These are phyloP conservation scores for Drosophila novamexicana DNA, from an alignment of 1,140 invertebrate species.

Conservation along the genomic window DNA sequence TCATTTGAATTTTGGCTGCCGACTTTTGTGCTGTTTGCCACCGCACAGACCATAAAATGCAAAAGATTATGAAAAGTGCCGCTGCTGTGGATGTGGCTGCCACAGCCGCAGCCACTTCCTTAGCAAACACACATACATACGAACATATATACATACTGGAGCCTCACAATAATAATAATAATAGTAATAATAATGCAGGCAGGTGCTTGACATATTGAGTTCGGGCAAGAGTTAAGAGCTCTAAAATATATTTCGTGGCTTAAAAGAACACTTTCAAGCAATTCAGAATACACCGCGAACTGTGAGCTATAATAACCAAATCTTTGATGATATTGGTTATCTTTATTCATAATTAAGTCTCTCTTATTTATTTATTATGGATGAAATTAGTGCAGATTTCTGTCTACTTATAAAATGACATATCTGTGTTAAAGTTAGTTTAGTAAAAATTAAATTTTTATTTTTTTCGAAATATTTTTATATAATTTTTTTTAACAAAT, in stretches of 20 bases:
- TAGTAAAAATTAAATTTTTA: no score
- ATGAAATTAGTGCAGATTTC: no score
- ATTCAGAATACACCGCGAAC: neutral
- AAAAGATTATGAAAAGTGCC: slow-evolving; percentile 73
- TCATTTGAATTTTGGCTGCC: slow-evolving; percentile 75
- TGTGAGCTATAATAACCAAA: neutral
- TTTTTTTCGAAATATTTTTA: no score
- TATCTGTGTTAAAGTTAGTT: no score
- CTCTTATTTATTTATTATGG: no score
- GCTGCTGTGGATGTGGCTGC: slow-evolving; percentile 22
- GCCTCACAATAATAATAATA: slow-evolving; percentile 34
- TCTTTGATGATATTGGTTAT: neutral
- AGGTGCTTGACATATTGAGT: slow-evolving; percentile 14
- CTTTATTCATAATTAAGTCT: neutral
- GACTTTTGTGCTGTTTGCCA: slow-evolving; percentile 56
- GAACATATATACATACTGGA: neutral
- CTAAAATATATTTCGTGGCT: neutral
- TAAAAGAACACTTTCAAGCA: slow-evolving; percentile 1
- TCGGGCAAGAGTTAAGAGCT: slow-evolving; percentile 1
- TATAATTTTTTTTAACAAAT: no score
- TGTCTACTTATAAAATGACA: no score
- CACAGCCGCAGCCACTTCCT: slow-evolving; percentile 55
- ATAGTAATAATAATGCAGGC: slow-evolving; percentile 25
- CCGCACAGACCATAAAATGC: slow-evolving; percentile 69
- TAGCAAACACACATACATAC: slow-evolving; percentile 33